Evolutionary conservation across 2,113 vertebrate species (phyloP), one percentile per base, ranked within the genome.

Genomic region (Dasypus novemcinctus): DNA sequence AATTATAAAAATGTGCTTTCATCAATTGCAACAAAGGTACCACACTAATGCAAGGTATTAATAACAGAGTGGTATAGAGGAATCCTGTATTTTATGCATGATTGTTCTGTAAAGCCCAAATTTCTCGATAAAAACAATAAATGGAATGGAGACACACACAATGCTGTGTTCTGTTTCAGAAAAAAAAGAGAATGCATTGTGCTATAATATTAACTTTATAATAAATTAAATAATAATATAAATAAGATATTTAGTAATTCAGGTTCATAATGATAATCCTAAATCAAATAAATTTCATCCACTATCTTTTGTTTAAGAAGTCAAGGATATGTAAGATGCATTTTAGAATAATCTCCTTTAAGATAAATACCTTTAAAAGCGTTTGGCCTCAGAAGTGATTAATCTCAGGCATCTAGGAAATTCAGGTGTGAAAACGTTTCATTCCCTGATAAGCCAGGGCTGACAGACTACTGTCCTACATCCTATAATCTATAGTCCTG

Each of bases 321-420:
- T n/a, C 75, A 78, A 31, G 46, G 46, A 20, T 78, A 49, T 76
- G 15, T 76, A 76, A 49, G 46, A 46, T 31, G 43, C 20, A 79
- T 74, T 84, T 94, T 86, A 90, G 69, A 93, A 80, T 75, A 87
- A 80, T 61, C n/a, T 91, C 43, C 33, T 75, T 61, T 87, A 74
- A 93, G 86, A 92, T 72, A 64, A 95, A 52, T 31, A 76, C 17
- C 72, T 87, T 80, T 84, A 66, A 95, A 95, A 86, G 8, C 83
- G 46, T 83, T 74, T 89, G 64, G 43, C 57, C 38, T 63, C 11
- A 54, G 79, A 74, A 76, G 7, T 43, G 69, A 85, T 95, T 90
- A 68, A 68, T 93, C 93, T 93, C 68, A 36, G 46, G 29, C 36
- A 25, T 54, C 20, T 79, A 46, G 63, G 91, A 88, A 90, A 88